phyloP scores from a whole-genome alignment of 2,888 invertebrate genomes.

The Aphodius granarius region DNA sequence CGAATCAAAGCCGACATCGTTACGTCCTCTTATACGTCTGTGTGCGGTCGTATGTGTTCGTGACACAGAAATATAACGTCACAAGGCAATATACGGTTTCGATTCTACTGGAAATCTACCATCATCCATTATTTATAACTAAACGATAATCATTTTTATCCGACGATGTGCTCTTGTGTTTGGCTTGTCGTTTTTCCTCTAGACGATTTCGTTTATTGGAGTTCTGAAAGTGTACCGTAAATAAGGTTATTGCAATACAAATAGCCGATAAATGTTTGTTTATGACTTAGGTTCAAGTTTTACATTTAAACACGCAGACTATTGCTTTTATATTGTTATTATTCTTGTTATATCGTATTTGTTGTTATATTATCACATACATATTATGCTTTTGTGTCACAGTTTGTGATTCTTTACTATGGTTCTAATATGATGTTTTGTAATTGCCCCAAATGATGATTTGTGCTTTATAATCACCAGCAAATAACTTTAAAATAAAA shows the following conservation, averaged over 20 bases:
- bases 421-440: no score
- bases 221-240: background rate
- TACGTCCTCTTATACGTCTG: background rate
- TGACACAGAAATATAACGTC: background rate
- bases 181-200: background rate
- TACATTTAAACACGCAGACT: no score
- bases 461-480: no score
- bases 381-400: no score
- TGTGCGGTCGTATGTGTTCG: background rate
- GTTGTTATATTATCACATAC: no score
- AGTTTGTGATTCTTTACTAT: no score
- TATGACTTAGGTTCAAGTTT: background rate
- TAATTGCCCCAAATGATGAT: no score
- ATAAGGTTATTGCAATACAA: background rate
- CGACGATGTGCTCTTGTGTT: background rate
- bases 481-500: no score
- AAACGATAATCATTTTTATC: background rate
- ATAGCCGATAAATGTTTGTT: background rate
- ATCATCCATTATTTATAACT: slow-evolving; percentile 10
- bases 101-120: slow-evolving; percentile 5
- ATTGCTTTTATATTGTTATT: no score
- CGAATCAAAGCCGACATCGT: background rate
- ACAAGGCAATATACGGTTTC: background rate
- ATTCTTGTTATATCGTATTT: no score
- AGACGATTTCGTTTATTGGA: background rate